Conservation (phyloP, 2,113 vertebrate species). For the Benitochromis conjunctus region DNA sequence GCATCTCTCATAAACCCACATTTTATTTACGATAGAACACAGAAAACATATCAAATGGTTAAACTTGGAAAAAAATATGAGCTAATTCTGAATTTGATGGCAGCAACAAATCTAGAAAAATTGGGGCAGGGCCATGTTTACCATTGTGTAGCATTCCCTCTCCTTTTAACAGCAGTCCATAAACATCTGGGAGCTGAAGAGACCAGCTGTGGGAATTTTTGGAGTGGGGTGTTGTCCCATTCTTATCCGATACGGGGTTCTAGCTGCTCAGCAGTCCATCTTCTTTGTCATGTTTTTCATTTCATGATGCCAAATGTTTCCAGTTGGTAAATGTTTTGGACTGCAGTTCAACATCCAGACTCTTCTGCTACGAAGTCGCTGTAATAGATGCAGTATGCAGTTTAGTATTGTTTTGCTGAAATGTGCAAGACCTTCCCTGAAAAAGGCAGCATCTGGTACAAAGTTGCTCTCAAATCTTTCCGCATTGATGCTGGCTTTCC, state of each 20-base stretch:
- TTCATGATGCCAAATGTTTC: background rate
- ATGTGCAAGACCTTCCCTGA: background rate
- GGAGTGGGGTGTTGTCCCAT: background rate
- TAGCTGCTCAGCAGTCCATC: background rate
- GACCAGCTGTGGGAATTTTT: background rate
- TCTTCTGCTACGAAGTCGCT: background rate
- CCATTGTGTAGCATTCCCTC: background rate
- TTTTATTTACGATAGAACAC: background rate
- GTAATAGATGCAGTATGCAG: background rate
- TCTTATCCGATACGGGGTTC: background rate
- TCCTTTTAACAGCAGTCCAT: background rate
- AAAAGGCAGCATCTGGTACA: background rate
- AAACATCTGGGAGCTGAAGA: background rate
- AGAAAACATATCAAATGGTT: background rate
- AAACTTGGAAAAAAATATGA: background rate
- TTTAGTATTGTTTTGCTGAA: background rate
- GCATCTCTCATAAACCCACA: background rate
- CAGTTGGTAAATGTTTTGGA: background rate
- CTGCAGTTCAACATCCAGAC: background rate
- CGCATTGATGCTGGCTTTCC: background rate
- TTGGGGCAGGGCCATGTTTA: background rate
- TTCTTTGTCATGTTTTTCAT: background rate
- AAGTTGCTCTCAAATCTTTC: background rate
- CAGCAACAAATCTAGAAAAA: background rate
- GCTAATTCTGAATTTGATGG: background rate